Conservation (phyloP, 2,888 invertebrate species). For the Aleiodes alternator region DNA sequence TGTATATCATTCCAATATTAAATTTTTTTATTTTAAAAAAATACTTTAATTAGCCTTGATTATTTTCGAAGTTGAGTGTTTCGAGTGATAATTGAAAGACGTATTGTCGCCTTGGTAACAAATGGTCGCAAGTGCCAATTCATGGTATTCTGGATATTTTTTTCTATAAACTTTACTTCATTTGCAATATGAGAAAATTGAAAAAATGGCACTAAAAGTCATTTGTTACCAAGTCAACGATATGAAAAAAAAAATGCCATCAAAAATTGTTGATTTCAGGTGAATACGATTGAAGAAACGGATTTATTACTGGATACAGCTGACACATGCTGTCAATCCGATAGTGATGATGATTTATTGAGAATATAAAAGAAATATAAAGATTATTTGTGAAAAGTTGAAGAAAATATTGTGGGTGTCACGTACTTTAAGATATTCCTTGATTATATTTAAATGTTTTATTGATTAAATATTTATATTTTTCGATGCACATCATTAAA, state of each 20-base stretch:
- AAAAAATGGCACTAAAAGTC: too few relatives aligned
- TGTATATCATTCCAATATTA: background rate
- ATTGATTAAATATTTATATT: constrained; percentile 19
- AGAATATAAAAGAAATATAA: constrained; percentile 28
- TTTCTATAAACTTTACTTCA: too few relatives aligned
- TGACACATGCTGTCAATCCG: constrained; percentile 64
- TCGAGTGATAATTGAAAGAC: background rate
- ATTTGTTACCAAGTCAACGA: background rate
- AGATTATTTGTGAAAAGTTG: background rate
- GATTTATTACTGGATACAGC: constrained; percentile 64
- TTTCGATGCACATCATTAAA: constrained; percentile 13
- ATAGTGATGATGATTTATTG: constrained; percentile 65
- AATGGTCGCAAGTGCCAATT: too few relatives aligned
- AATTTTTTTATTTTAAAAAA: too few relatives aligned
- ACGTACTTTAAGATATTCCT: constrained; percentile 34
- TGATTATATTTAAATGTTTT: constrained; percentile 32
- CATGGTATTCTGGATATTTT: too few relatives aligned
- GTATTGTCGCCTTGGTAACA: too few relatives aligned
- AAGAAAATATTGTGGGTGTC: constrained; percentile 1
- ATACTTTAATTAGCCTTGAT: too few relatives aligned
- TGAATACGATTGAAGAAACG: constrained; percentile 68
- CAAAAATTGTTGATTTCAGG: constrained; percentile 59
- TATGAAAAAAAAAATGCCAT: background rate
- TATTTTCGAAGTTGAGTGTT: background rate
- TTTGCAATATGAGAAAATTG: too few relatives aligned